These are phyloP conservation scores for Falco columbarius DNA, from an alignment of 2,797 vertebrate species.

Conservation along the genomic window DNA sequence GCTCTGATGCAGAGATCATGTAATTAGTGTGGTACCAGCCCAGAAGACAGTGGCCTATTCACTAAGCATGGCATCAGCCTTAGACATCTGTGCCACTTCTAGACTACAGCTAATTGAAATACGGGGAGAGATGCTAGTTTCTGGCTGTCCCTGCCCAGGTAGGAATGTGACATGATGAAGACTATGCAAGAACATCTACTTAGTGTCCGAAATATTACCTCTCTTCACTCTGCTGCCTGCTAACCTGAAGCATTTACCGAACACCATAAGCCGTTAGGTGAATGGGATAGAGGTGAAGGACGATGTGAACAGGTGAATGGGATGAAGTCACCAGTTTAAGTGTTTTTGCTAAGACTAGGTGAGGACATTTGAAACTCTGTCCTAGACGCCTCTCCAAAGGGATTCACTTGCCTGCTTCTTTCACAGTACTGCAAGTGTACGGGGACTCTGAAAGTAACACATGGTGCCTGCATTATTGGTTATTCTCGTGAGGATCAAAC, in stretches of 20 bases:
- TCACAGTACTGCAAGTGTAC: background rate
- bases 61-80: background rate
- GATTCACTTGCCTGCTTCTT: background rate
- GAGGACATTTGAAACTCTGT: background rate
- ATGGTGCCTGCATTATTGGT: background rate
- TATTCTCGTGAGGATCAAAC: background rate
- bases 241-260: background rate
- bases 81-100: background rate
- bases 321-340: background rate
- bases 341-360: background rate
- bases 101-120: background rate
- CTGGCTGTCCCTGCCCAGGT: background rate
- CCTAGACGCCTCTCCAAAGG: background rate
- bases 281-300: background rate
- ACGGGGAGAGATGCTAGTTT: background rate
- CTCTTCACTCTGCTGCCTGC: background rate
- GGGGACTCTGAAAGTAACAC: background rate
- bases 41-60: background rate
- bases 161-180: background rate
- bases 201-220: background rate
- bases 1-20: background rate
- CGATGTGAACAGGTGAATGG: background rate
- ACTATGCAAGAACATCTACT: background rate
- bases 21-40: background rate
- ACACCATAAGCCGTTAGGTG: accelerated